Evolutionary conservation across 1,140 invertebrate genomes (phyloP).

Genomic region (Bilobella aurantiaca): DNA sequence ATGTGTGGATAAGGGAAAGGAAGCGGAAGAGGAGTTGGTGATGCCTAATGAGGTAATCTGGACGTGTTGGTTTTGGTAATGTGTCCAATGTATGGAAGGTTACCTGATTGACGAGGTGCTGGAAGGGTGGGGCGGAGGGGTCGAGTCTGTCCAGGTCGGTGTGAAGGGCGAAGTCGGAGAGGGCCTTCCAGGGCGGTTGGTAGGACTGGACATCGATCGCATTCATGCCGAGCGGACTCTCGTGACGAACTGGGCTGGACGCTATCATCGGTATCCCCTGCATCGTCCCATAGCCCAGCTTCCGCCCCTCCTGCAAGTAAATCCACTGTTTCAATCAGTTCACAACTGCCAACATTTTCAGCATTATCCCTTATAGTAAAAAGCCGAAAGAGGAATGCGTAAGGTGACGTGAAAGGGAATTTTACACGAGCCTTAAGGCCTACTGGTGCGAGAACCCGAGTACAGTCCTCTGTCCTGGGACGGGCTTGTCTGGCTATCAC

Average conservation of each 20-base stretch:
- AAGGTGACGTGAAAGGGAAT: too few relatives aligned
- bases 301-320: conserved; percentile 69
- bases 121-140: conserved; percentile 78
- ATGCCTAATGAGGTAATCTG: not conserved
- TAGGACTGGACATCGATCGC: conserved; percentile 86
- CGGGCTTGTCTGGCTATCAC: too few relatives aligned
- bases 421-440: too few relatives aligned
- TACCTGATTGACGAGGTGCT: conserved; percentile 91
- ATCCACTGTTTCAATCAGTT: conserved; percentile 8
- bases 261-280: conserved; percentile 95
- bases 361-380: not conserved
- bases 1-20: not conserved
- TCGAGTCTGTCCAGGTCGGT: conserved; percentile 79
- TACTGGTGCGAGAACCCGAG: too few relatives aligned
- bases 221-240: conserved; percentile 72
- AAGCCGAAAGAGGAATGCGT: too few relatives aligned
- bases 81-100: conserved; percentile 22
- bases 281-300: conserved; percentile 79
- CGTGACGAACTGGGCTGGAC: conserved; percentile 84
- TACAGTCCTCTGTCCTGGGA: too few relatives aligned
- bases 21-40: not conserved
- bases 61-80: not conserved
- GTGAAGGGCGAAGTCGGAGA: conserved; percentile 87
- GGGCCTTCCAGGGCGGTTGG: conserved; percentile 93
- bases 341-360: not conserved